phyloP scores from a whole-genome alignment of 2,888 invertebrate genomes.

The Lithophane socia region DNA sequence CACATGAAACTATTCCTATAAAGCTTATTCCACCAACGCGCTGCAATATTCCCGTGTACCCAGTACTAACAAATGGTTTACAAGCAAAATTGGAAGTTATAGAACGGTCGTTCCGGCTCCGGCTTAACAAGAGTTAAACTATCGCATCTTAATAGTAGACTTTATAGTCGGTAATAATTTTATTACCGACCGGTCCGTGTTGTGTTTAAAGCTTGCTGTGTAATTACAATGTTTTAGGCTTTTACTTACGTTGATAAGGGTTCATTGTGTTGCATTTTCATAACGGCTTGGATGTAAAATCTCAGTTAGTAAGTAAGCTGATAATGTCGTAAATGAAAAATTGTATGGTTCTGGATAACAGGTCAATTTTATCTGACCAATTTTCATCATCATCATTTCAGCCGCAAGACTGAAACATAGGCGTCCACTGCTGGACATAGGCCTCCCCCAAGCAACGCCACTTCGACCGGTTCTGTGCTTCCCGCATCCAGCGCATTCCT shows the following conservation, averaged over 20 bases:
- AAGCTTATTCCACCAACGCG: not conserved
- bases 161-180: slow-evolving; percentile 70
- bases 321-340: too few relatives aligned
- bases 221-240: slow-evolving; percentile 30
- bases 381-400: too few relatives aligned
- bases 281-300: too few relatives aligned
- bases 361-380: too few relatives aligned
- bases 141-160: slow-evolving; percentile 71
- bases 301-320: too few relatives aligned
- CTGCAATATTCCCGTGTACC: slow-evolving; percentile 27
- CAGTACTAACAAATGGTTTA: slow-evolving; percentile 63
- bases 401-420: too few relatives aligned
- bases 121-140: slow-evolving; percentile 72
- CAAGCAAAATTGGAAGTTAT: slow-evolving; percentile 76
- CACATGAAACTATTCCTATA: not conserved
- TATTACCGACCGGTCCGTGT: slow-evolving; percentile 52
- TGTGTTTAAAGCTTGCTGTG: slow-evolving; percentile 29
- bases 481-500: too few relatives aligned
- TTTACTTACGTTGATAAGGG: not conserved
- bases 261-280: not conserved
- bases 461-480: too few relatives aligned
- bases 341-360: too few relatives aligned
- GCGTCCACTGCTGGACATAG: too few relatives aligned
- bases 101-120: slow-evolving; percentile 58
- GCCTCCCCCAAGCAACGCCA: too few relatives aligned